A percentile compares a stretch with the other conserved stretches of the same genome.
phyloP scores from a whole-genome alignment of 2,888 invertebrate species.

The Tinea pellionella region DNA sequence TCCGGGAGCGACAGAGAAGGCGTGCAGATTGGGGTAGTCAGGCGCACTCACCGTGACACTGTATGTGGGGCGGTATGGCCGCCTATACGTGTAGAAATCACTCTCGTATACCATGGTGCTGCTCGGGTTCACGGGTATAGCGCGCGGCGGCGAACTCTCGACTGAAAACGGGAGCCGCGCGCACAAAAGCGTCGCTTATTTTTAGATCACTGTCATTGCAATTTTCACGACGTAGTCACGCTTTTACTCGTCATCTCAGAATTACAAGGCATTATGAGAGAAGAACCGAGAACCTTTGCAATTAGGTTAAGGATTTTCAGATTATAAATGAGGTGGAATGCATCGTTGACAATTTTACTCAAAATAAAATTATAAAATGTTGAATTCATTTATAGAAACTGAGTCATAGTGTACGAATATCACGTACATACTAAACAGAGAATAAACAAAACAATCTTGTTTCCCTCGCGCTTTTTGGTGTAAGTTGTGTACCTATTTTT shows the following conservation, averaged over 20 bases:
- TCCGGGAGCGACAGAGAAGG: conserved; percentile 19
- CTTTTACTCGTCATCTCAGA: conserved; percentile 38
- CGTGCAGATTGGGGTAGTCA: conserved; percentile 31
- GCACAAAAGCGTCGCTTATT: conserved; percentile 36
- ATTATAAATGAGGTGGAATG: conserved; percentile 12
- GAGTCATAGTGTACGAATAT: not conserved
- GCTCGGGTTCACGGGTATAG: conserved; percentile 36
- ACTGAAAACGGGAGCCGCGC: conserved; percentile 34
- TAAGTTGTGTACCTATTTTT: too few relatives aligned
- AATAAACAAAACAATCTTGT: not conserved
- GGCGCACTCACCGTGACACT: conserved; percentile 82
- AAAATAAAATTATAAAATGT: not conserved
- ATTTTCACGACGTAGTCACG: conserved; percentile 56
- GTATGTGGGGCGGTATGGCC: conserved; percentile 81
- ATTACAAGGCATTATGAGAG: conserved; percentile 29
- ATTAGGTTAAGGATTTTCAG: conserved; percentile 57
- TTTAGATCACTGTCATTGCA: conserved; percentile 68
- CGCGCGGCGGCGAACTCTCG: conserved; percentile 63
- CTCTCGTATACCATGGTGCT: conserved; percentile 91
- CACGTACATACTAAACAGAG: too few relatives aligned
- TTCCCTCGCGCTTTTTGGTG: not conserved
- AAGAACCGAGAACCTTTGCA: conserved; percentile 21
- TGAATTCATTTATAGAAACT: not conserved
- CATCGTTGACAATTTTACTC: not conserved
- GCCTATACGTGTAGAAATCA: conserved; percentile 91